Conservation (phyloP, 1,140 invertebrate genomes). For the Drosophila ambigua region DNA sequence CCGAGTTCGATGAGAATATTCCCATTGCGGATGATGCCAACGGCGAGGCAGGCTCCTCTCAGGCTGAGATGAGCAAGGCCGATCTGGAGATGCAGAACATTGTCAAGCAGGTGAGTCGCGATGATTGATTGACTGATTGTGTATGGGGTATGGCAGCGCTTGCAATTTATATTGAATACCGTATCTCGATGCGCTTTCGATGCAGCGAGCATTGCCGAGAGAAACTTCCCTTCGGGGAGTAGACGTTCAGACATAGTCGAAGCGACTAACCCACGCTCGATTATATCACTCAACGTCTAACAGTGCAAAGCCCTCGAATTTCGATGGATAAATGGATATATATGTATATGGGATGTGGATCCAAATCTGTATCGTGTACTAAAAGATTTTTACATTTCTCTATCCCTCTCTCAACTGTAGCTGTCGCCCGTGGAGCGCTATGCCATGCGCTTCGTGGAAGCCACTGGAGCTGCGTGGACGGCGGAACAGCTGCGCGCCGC, state of each 20-base stretch:
- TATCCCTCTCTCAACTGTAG: conserved; percentile 84
- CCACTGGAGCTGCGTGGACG: conserved; percentile 92
- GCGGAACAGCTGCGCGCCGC: conserved; percentile 94
- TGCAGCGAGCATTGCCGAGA: conserved; percentile 57
- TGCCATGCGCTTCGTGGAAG: conserved; percentile 96
- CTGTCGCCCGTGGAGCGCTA: conserved; percentile 96
- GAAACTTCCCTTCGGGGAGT: conserved; percentile 32
- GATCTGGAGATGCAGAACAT: conserved; percentile 93
- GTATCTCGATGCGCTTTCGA: conserved; percentile 30
- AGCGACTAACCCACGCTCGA: conserved; percentile 69
- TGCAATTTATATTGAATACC: conserved; percentile 22
- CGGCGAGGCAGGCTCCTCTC: conserved; percentile 81
- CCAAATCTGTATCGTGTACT: neutral
- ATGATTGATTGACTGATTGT: neutral
- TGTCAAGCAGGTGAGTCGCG: conserved; percentile 89
- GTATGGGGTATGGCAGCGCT: conserved; percentile 35
- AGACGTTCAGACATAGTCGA: conserved; percentile 82
- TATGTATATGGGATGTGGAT: too few relatives aligned
- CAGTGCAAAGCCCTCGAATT: conserved; percentile 20
- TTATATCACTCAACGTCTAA: conserved; percentile 84
- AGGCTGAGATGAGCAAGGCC: conserved; percentile 90
- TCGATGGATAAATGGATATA: too few relatives aligned
- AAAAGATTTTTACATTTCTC: conserved; percentile 45
- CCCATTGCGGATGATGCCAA: conserved; percentile 91
- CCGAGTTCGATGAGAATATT: conserved; percentile 98